phyloP scores from a whole-genome alignment of 92 coral and sea anemone genomes.

The Diadumene lineata region DNA sequence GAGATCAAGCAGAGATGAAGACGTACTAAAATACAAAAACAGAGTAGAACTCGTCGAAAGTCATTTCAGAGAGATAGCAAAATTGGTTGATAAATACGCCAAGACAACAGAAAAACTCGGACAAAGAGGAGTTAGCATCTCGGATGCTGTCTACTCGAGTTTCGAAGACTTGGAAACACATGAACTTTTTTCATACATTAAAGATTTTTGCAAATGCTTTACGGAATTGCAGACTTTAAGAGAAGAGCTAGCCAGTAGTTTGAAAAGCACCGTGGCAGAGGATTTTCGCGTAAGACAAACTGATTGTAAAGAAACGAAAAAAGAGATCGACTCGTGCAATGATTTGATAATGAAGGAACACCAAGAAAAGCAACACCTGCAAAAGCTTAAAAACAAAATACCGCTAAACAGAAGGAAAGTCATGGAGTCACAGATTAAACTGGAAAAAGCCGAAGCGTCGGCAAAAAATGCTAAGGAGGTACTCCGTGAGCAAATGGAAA shows the following conservation, averaged over 20 bases:
- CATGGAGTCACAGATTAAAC: conserved; percentile 60
- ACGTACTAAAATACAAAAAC: conserved; percentile 15
- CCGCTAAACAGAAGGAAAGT: conserved; percentile 64
- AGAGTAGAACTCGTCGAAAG: conserved; percentile 47
- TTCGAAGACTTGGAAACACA: conserved; percentile 44
- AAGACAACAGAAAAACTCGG: conserved; percentile 43
- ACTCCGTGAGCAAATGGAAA: conserved; percentile 54
- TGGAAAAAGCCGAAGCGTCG: conserved; percentile 50
- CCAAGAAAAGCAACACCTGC: conserved; percentile 24
- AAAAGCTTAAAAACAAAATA: conserved; percentile 46
- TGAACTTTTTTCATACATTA: conserved; percentile 8
- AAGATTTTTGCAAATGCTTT: conserved; percentile 43
- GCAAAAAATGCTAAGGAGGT: conserved; percentile 40
- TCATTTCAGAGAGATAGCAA: conserved; percentile 54
- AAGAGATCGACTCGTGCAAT: conserved; percentile 51
- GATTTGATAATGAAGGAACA: conserved; percentile 54
- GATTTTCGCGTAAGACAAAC: conserved; percentile 59
- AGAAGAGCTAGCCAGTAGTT: conserved; percentile 29
- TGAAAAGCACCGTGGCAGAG: conserved; percentile 29
- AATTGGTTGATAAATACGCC: conserved; percentile 56
- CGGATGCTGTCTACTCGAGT: conserved; percentile 42
- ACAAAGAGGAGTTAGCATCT: conserved; percentile 54
- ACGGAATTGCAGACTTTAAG: conserved; percentile 37
- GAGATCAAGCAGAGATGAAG: conserved; percentile 25
- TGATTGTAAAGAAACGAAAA: conserved; percentile 63